Percentiles rank a stretch among this genome's conserved stretches.
Evolutionary conservation across 2,888 invertebrate genomes (phyloP).

Genomic region (Xestia sexstrigata): DNA sequence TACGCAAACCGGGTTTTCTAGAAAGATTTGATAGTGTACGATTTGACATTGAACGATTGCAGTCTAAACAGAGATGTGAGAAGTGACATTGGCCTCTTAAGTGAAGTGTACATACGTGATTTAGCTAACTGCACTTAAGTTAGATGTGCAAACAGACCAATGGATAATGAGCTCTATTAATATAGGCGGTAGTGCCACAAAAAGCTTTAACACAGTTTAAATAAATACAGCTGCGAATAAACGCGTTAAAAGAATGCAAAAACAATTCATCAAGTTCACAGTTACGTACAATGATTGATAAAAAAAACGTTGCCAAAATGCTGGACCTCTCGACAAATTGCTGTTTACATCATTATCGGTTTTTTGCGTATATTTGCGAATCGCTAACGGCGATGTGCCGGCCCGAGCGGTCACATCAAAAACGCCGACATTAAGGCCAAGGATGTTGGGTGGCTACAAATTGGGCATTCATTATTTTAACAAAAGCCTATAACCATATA

Average conservation of each 20-base stretch:
- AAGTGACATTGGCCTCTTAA: constrained; percentile 35
- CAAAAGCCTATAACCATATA: constrained; percentile 83
- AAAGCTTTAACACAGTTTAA: constrained; percentile 47
- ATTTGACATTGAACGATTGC: constrained; percentile 49
- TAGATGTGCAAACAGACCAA: constrained; percentile 41
- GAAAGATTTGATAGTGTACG: constrained; percentile 37
- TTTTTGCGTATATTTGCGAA: constrained; percentile 82
- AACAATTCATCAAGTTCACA: constrained; percentile 68
- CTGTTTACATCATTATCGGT: constrained; percentile 79
- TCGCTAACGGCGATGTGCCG: constrained; percentile 80
- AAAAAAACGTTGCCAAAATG: constrained; percentile 68
- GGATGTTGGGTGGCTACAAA: constrained; percentile 81
- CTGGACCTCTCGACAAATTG: constrained; percentile 69
- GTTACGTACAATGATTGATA: constrained; percentile 69
- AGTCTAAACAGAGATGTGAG: constrained; percentile 35
- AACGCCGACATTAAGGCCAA: constrained; percentile 85
- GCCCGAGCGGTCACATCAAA: constrained; percentile 80
- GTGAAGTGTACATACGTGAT: constrained; percentile 37
- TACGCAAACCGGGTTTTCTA: constrained; percentile 45
- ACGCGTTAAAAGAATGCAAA: constrained; percentile 62
- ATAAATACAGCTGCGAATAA: constrained; percentile 44
- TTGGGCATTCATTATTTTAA: constrained; percentile 85
- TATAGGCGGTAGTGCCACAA: constrained; percentile 10
- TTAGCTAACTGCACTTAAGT: constrained; percentile 47
- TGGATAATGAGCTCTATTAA: constrained; percentile 10